These are phyloP conservation scores for Pollenia griseotomentosa DNA, from an alignment of 2,888 invertebrate species.

Conservation along the genomic window DNA sequence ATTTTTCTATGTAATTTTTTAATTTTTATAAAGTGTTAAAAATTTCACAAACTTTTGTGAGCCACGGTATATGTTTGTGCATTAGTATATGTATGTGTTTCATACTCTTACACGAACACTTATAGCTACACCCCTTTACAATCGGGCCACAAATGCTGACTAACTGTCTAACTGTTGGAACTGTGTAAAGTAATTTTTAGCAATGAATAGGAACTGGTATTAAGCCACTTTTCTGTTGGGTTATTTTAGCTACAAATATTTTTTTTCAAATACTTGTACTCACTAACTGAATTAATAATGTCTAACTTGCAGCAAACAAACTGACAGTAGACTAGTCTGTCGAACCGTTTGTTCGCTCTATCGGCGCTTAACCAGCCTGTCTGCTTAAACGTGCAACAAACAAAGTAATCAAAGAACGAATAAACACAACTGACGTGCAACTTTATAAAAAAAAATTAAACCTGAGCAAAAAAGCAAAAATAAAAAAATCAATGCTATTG, in stretches of 20 bases:
- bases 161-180: slow-evolving; percentile 23
- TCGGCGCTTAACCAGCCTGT: slow-evolving; percentile 15
- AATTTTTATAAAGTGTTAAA: no score
- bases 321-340: slow-evolving; percentile 45
- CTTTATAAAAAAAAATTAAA: slow-evolving; percentile 36
- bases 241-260: slow-evolving; percentile 31
- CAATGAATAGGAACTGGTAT: slow-evolving; percentile 6
- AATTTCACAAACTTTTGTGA: no score
- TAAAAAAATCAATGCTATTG: slow-evolving; percentile 65
- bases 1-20: no score
- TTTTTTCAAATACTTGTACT: slow-evolving; percentile 35
- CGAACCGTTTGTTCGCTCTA: background rate
- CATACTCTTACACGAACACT: slow-evolving; percentile 9
- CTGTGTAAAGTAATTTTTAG: slow-evolving; percentile 43
- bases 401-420: slow-evolving; percentile 55
- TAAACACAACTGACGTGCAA: slow-evolving; percentile 54
- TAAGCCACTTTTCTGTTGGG: slow-evolving; percentile 23
- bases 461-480: background rate
- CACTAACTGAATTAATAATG: slow-evolving; percentile 45
- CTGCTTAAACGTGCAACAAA: slow-evolving; percentile 62
- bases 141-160: slow-evolving; percentile 55
- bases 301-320: slow-evolving; percentile 47
- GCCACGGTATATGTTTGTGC: no score
- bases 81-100: slow-evolving; percentile 4
- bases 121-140: slow-evolving; percentile 57